These are phyloP conservation scores for Hymenochirus boettgeri DNA, from an alignment of 2,113 vertebrate species.

Conservation along the genomic window DNA sequence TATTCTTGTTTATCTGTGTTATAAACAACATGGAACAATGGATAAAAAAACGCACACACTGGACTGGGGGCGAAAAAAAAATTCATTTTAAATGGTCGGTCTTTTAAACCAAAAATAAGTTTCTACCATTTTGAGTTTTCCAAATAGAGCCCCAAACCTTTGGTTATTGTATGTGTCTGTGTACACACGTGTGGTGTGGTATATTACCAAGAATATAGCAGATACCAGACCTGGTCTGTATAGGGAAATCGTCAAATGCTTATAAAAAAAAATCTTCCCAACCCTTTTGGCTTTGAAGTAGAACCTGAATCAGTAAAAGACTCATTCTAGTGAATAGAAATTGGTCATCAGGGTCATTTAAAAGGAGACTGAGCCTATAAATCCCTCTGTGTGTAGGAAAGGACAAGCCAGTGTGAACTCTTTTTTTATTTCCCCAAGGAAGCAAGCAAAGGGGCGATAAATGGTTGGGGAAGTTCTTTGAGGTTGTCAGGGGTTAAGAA, in stretches of 20 bases:
- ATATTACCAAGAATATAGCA: constrained; percentile 47
- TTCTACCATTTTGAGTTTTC: too few species aligned
- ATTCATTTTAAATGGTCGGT: too few species aligned
- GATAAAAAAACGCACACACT: too few species aligned
- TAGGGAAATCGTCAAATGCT: constrained; percentile 55
- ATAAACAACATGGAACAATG: too few species aligned
- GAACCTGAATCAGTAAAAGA: constrained; percentile 53
- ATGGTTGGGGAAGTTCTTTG: constrained; percentile 59
- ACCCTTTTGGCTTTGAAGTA: constrained; percentile 54
- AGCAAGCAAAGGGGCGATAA: constrained; percentile 57
- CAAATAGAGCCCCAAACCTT: too few species aligned
- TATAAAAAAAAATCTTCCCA: constrained; percentile 47
- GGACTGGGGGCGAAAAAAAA: too few species aligned
- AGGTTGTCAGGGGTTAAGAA: constrained; percentile 60
- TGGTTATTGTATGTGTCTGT: too few species aligned
- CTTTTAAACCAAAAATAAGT: too few species aligned
- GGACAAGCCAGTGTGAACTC: constrained; percentile 63
- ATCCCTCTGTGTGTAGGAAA: constrained; percentile 60
- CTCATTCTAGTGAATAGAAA: constrained; percentile 67
- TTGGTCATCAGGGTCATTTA: constrained; percentile 58
- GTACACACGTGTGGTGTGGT: too few species aligned
- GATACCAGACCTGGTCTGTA: constrained; percentile 58
- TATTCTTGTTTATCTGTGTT: too few species aligned
- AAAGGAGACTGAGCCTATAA: constrained; percentile 50
- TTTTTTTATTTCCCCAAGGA: constrained; percentile 62